These are phyloP conservation scores for Stenodera caucasica DNA, from an alignment of 2,888 invertebrate genomes.

Conservation along the genomic window DNA sequence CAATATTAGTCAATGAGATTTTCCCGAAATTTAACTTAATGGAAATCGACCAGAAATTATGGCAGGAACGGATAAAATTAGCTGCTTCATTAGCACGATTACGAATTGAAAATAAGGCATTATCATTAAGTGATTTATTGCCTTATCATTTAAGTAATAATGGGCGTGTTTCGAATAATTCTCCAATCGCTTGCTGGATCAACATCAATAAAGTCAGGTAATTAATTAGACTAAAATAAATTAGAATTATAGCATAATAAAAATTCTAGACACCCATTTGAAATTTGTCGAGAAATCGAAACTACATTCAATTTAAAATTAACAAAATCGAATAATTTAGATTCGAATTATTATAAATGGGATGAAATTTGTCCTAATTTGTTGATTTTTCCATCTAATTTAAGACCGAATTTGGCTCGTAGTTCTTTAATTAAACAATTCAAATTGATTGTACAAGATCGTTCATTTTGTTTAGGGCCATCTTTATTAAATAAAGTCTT, in stretches of 20 bases:
- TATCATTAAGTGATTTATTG: conserved; percentile 67
- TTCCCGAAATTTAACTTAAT: conserved; percentile 40
- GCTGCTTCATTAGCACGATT: conserved; percentile 78
- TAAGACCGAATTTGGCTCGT: conserved; percentile 60
- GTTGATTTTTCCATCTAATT: conserved; percentile 59
- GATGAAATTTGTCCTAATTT: conserved; percentile 59
- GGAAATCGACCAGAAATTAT: conserved; percentile 65
- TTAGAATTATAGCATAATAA: no score
- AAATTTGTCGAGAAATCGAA: conserved; percentile 40
- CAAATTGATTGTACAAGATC: conserved; percentile 66
- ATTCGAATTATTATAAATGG: conserved; percentile 48
- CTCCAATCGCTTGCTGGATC: conserved; percentile 75
- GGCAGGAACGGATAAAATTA: conserved; percentile 67
- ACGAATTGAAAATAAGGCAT: conserved; percentile 73
- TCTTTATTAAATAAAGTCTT: conserved; percentile 73
- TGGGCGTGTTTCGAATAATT: conserved; percentile 63
- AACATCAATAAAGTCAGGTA: conserved; percentile 73
- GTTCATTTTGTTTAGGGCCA: conserved; percentile 79
- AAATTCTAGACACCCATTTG: no score
- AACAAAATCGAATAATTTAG: conserved; percentile 36
- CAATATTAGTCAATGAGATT: no score
- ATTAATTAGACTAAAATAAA: conserved; percentile 31
- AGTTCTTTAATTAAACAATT: conserved; percentile 61
- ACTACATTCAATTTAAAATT: conserved; percentile 39
- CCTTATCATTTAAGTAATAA: conserved; percentile 74